phyloP scores from a whole-genome alignment of 2,797 vertebrate species.

The Hapalemur alaotrensis region DNA sequence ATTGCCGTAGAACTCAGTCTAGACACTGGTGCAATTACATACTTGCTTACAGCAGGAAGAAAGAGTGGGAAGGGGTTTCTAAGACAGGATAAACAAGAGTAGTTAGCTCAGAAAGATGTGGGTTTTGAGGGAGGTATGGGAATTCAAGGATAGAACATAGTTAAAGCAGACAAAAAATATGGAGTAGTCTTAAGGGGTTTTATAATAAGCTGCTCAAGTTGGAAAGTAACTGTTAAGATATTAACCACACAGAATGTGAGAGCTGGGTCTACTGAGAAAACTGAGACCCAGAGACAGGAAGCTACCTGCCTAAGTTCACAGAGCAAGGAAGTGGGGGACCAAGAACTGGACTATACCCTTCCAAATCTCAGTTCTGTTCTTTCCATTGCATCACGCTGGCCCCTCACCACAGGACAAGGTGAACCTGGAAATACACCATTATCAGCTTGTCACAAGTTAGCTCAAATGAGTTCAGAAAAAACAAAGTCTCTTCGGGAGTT shows the following conservation, averaged over 20 bases:
- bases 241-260: not conserved
- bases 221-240: not conserved
- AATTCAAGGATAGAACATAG: not conserved
- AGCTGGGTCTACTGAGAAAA: not conserved
- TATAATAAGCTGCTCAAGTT: not conserved
- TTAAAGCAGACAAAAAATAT: not conserved
- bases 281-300: not conserved
- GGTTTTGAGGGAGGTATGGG: not conserved
- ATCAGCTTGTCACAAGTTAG: not conserved
- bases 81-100: not conserved
- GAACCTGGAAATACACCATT: not conserved
- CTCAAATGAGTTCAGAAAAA: not conserved
- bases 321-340: not conserved
- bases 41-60: not conserved
- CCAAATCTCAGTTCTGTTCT: not conserved
- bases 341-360: not conserved
- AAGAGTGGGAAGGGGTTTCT: not conserved
- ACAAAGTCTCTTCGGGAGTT: not conserved
- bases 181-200: not conserved
- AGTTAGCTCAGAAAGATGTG: not conserved
- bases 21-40: not conserved
- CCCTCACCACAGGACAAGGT: not conserved
- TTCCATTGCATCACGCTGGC: not conserved
- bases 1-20: not conserved
- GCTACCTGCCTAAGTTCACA: not conserved